Base-by-base conservation (phyloP, 2,888 invertebrate species). In the Horisme vitalbata region DNA sequence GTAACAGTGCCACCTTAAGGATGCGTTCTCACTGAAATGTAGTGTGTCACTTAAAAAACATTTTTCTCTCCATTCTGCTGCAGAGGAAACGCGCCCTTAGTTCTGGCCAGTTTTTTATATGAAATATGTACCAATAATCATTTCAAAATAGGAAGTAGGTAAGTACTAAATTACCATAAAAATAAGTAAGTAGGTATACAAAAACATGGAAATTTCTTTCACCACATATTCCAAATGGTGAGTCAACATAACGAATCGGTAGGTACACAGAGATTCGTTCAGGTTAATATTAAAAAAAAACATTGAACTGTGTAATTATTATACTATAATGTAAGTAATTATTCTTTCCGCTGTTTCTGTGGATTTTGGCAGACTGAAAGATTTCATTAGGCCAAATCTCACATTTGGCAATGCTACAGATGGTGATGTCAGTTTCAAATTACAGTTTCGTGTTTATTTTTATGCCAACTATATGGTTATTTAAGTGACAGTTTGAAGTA, bases 391-490 rank as follows among this genome's bases (percentile, higher is more conserved):
- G 39, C 48, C 49, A 49, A 49, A 50, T 33, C 23, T 46, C 43
- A 50, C 48, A 50, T 46, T 55, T 59, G 58, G 58, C 56, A 56
- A 33, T 13, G 15, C 3, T 35, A 52, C 53, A 53, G 27, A 8
- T 32, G 15, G 26, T 49, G 44, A 45, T 39, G 50, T 55, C 52
- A 51, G 38, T 34, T 9, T 6, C 13, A 26, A 36, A 39, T 51
- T 34, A 32, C 12, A 15, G 11, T 32, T 45, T 54, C 30, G 26
- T 43, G 33, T 41, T 39, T 78, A 51, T 50, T 34, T 37, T 47
- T 46, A 44, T 32, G 41, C 41, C 33, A 46, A 44, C 12, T 37
- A 15, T 20, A 15, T 15, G 14, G n/a, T n/a, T 18, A 18, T 5
- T 18, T 20, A 9, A 12, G 1, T 11, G 9, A 23, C 5, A 34